Base-by-base conservation (phyloP, 2,113 vertebrate genomes). In the Corythoichthys intestinalis region DNA sequence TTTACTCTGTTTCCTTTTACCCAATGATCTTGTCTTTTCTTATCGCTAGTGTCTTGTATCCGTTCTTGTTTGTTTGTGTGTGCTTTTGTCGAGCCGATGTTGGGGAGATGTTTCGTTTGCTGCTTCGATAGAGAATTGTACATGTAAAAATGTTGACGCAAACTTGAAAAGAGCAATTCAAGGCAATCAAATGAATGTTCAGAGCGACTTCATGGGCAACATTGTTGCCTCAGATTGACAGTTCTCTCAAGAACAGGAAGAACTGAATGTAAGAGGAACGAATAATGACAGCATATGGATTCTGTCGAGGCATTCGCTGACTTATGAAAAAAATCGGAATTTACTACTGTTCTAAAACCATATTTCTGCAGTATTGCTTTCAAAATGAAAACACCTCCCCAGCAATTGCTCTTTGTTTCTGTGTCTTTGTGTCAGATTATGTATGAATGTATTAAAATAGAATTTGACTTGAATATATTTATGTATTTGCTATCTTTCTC, bases 1-100 rank as follows among this genome's bases (percentile, higher is more conserved):
- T 84, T 84, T 58, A 78, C 74, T 52, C 68, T 54, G 28, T 77
- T 78, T 70, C 70, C 59, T 80, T 35, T 70, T n/a, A 74, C 9
- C 70, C 57, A 64, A 66, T 73, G 76, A 66, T 57, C 57, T 35
- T 34, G 5, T n/a, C 47, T 74, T 71, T 54, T 39, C 50, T 75
- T 38, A n/a, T 5, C 44, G 15, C 53, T 46, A 50, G 34, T 71
- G 37, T 80, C n/a, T 53, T 34, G 49, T 38, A 38, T 77, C 20
- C 7, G 10, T 53, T 69, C 41, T 49, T 59, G 44, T 69, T 7
- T 2, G 8, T 38, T 15, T 60, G 10, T 34, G 34, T 38, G 39
- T 62, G 46, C 28, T 75, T 14, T n/a, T 64, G 68, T 49, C 70
- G 9, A 48, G 28, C 34, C 44, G 10, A 47, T 66, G 49, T 37